phyloP scores from a whole-genome alignment of 2,888 invertebrate genomes.

The Drosophila pegasa region DNA sequence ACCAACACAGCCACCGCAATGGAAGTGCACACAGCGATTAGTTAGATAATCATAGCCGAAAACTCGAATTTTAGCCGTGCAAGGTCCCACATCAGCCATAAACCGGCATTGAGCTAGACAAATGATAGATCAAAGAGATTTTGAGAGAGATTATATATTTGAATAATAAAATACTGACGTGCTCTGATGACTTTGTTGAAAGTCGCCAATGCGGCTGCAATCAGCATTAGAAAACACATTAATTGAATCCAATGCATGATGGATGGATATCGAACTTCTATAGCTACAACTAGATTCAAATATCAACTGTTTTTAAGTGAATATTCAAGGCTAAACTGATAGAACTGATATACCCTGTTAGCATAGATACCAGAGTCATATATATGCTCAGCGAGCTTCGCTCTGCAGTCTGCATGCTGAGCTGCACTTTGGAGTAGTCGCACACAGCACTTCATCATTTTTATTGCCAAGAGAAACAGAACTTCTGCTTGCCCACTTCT shows the following conservation, averaged over 20 bases:
- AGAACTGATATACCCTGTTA: not conserved
- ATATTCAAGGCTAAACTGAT: not conserved
- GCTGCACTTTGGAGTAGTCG: slow-evolving; percentile 57
- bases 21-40: slow-evolving; percentile 57
- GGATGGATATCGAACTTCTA: not conserved
- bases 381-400: slow-evolving; percentile 13
- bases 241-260: not conserved
- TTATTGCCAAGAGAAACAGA: slow-evolving; percentile 63
- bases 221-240: not conserved
- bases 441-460: slow-evolving; percentile 73
- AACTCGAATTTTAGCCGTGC: slow-evolving; percentile 40
- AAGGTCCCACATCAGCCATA: slow-evolving; percentile 58
- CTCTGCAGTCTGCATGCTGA: slow-evolving; percentile 30
- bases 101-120: slow-evolving; percentile 47
- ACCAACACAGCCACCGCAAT: slow-evolving; percentile 65
- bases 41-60: slow-evolving; percentile 60
- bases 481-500: not conserved
- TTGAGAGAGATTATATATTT: not conserved
- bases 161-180: slow-evolving; percentile 22
- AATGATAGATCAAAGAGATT: not conserved
- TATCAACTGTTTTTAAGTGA: not conserved
- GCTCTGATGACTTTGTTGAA: slow-evolving; percentile 33
- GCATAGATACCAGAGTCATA: not conserved
- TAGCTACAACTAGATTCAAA: not conserved
- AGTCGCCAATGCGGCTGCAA: not conserved